Conservation (phyloP, 1,140 invertebrate genomes). For the Euwallacea fornicatus region DNA sequence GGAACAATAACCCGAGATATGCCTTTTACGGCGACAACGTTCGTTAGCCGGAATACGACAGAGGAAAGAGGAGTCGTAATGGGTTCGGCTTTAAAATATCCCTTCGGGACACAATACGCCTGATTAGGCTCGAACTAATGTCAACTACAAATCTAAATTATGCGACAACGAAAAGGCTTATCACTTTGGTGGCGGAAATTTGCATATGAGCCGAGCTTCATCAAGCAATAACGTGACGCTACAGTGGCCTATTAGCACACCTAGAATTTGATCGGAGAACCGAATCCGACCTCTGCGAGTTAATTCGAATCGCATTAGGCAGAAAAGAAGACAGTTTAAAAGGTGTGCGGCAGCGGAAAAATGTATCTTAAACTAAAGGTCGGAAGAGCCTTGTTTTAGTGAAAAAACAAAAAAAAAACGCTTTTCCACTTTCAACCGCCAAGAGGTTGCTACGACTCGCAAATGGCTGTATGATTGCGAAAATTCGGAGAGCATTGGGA, state of each 20-base stretch:
- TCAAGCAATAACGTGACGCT: background rate
- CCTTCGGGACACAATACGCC: background rate
- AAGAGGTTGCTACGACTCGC: too few species aligned
- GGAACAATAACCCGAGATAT: constrained; percentile 21
- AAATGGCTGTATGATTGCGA: too few species aligned
- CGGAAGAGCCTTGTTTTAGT: too few species aligned
- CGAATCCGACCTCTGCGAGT: too few species aligned
- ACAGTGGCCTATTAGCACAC: background rate
- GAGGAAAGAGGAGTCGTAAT: too few species aligned
- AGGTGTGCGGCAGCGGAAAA: too few species aligned
- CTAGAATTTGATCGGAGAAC: background rate
- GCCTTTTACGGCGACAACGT: constrained; percentile 14
- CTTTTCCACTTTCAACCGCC: too few species aligned
- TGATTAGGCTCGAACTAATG: background rate
- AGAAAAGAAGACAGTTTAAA: too few species aligned
- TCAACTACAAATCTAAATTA: constrained; percentile 5
- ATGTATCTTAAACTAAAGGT: too few species aligned
- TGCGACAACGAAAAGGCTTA: background rate
- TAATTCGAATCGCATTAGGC: too few species aligned
- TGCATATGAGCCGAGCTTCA: background rate
- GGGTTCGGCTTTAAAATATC: background rate
- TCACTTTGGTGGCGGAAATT: background rate
- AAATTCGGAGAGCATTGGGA: too few species aligned
- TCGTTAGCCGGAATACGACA: background rate
- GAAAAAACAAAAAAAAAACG: too few species aligned